phyloP scores from a whole-genome alignment of 2,888 invertebrate genomes.

The Hyles lineata region DNA sequence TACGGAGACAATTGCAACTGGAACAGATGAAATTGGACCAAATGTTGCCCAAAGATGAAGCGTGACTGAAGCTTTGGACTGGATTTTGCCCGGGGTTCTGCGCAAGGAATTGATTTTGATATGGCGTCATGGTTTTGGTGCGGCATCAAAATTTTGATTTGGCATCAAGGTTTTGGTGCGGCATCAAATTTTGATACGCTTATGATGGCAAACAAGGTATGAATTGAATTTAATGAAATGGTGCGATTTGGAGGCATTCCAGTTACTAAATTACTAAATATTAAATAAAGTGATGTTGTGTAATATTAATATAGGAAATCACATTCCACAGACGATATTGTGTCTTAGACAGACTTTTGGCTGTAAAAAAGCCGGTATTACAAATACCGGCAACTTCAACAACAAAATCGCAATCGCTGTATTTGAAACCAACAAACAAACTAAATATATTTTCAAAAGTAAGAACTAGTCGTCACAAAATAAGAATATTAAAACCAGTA shows the following conservation, averaged over 20 bases:
- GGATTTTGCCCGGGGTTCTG: neutral
- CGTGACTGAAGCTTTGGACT: slow-evolving; percentile 27
- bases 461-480: too few relatives aligned
- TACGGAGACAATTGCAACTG: slow-evolving; percentile 87
- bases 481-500: too few relatives aligned
- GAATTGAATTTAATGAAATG: neutral
- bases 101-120: neutral
- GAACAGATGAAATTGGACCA: slow-evolving; percentile 87
- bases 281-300: neutral
- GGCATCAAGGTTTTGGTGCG: too few relatives aligned
- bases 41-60: slow-evolving; percentile 58
- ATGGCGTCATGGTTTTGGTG: too few relatives aligned
- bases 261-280: neutral
- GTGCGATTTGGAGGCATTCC: slow-evolving; percentile 2
- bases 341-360: neutral
- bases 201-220: neutral
- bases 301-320: neutral
- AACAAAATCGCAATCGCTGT: too few relatives aligned
- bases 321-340: neutral
- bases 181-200: too few relatives aligned
- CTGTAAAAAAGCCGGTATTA: neutral
- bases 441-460: too few relatives aligned
- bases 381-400: too few relatives aligned
- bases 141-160: too few relatives aligned
- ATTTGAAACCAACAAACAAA: too few relatives aligned